phyloP scores from a whole-genome alignment of 1,140 invertebrate genomes.

The Bombus picipes region DNA sequence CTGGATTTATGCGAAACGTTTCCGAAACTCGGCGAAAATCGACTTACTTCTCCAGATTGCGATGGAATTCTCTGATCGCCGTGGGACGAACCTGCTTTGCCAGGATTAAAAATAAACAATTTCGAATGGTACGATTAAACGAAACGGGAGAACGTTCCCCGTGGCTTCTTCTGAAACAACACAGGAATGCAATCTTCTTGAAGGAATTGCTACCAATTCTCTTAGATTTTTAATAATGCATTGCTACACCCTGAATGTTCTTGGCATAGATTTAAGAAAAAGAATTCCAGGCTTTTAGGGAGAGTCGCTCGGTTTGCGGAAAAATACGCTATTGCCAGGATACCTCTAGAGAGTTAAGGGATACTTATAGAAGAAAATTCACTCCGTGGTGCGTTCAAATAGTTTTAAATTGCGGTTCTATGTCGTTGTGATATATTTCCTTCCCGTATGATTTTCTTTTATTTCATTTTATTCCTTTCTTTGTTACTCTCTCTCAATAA shows the following conservation, averaged over 20 bases:
- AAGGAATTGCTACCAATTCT: background rate
- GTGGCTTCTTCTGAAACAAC: background rate
- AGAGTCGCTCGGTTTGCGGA: background rate
- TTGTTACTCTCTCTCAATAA: too few relatives aligned
- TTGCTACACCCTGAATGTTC: background rate
- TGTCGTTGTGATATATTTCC: too few relatives aligned
- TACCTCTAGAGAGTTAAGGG: background rate
- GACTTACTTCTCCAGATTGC: background rate
- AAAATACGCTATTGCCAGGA: too few relatives aligned
- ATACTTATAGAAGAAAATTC: too few relatives aligned
- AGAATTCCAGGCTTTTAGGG: background rate
- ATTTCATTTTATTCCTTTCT: too few relatives aligned
- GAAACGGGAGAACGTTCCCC: background rate
- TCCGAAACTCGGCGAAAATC: background rate
- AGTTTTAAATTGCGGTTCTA: background rate
- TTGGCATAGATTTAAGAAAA: background rate
- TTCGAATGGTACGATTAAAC: background rate
- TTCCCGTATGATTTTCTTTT: too few relatives aligned
- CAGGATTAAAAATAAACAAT: background rate
- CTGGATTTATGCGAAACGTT: constrained; percentile 2
- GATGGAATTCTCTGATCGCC: background rate
- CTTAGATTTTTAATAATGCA: constrained; percentile 10
- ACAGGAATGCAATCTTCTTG: background rate
- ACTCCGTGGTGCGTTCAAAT: background rate
- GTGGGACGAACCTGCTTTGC: too few relatives aligned